Conservation (phyloP, 2,113 vertebrate genomes). For the Hyaena hyaena region DNA sequence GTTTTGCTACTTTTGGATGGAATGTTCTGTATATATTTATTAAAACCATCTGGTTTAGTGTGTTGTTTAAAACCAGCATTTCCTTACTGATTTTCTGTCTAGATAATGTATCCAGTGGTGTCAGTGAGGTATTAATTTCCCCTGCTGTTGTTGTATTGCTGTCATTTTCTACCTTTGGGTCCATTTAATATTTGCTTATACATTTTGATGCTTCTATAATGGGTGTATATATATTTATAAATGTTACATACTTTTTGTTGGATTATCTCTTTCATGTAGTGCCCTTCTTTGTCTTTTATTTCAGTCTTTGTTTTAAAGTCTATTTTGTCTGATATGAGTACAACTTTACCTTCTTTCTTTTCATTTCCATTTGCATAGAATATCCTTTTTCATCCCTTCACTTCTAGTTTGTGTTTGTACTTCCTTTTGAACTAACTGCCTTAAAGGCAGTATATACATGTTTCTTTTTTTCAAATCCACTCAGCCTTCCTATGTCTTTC, state of each 20-base stretch:
- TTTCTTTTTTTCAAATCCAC: background rate
- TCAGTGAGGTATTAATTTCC: background rate
- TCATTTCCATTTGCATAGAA: background rate
- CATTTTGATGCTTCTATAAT: background rate
- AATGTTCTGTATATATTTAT: background rate
- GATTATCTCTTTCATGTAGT: background rate
- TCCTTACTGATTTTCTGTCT: background rate
- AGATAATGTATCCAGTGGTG: background rate
- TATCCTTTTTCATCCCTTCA: background rate
- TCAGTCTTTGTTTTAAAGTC: background rate
- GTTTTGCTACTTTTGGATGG: background rate
- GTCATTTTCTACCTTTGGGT: background rate
- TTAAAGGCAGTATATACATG: background rate
- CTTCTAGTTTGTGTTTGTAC: background rate
- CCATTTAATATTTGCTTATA: background rate
- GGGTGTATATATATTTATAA: background rate
- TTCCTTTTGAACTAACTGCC: background rate
- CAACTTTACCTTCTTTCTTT: background rate
- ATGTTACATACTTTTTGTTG: background rate
- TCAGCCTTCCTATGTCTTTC: background rate
- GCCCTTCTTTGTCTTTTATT: background rate
- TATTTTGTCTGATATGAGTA: background rate
- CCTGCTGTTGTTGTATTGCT: background rate
- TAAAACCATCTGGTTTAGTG: background rate
- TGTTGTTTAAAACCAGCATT: background rate